Base-by-base conservation (phyloP, 1,140 invertebrate species). In the Temnothorax curvispinosus region DNA sequence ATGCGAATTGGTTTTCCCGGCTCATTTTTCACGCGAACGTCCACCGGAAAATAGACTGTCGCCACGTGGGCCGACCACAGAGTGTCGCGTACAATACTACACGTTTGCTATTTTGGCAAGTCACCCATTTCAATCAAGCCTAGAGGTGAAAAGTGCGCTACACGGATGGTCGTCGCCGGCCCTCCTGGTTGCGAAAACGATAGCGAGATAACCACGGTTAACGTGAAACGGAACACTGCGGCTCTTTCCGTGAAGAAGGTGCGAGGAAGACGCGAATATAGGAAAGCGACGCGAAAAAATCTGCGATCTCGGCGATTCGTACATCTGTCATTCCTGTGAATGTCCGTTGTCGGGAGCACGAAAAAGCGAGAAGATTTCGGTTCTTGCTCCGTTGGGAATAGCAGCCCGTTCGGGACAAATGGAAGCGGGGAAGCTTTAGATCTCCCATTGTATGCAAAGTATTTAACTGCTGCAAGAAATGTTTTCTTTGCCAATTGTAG, bases 121-220 rank as follows among this genome's bases (percentile, higher is more conserved):
- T 91, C 90, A 91, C 88, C 82, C 77, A 41, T 91, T 91, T 90
- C 91, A 91, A 91, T 91, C 90, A 91, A 89, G 60, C 69, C 58
- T 32, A n/a, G 54, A 32, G 41, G 44, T 64, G 82, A 82, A 75
- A 65, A 56, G 27, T 35, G 21, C 62, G 56, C 69, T 35, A 44
- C 27, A 27, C 32, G 13, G 11, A 50, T 41, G n/a, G 13, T 41
- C n/a, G 72, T 13, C 41, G 50, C 3, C 9, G n/a, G 41, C 32
- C n/a, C n/a, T n/a, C 21, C 50, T 11, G 38, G 1, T 32, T 11
- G 52, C 81, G 69, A 64, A 32, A 76, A 52, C 35, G 47, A 62
- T 27, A 44, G 74, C 11, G 60, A 5, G 56, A 81, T 58, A 80
- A 18, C 32, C 13, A 13, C 21, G 18, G 58, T 50, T 74, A 74